Conservation (phyloP, 2,888 invertebrate species). For the Xylota sylvarum region DNA sequence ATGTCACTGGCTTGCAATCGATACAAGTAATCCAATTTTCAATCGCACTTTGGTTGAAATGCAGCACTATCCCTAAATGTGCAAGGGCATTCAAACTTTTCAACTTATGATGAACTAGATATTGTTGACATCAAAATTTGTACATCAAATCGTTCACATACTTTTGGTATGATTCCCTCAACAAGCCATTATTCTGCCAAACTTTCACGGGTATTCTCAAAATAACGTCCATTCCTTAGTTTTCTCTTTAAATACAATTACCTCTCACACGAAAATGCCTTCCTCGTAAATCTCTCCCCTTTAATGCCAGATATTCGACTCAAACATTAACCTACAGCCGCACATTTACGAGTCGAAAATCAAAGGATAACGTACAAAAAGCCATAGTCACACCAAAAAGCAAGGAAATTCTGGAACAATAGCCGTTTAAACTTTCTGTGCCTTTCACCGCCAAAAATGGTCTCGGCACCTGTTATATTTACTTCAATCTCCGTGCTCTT, state of each 20-base stretch:
- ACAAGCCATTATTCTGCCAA: no score
- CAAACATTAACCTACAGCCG: conserved; percentile 22
- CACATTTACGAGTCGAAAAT: conserved; percentile 6
- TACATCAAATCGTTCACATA: no score
- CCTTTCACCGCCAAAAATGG: conserved; percentile 63
- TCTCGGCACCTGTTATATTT: conserved; percentile 59
- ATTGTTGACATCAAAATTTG: no score
- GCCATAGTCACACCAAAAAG: conserved; percentile 1
- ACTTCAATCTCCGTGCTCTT: conserved; percentile 12
- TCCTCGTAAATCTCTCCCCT: conserved; percentile 10
- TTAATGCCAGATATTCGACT: conserved; percentile 11
- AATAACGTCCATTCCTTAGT: background rate
- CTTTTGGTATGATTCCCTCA: no score
- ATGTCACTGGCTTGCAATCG: no score
- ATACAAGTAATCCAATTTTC: no score
- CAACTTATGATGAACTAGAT: no score
- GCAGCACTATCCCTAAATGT: no score
- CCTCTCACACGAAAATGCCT: conserved; percentile 29
- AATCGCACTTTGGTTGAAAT: no score
- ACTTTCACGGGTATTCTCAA: background rate
- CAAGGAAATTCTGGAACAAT: conserved; percentile 43
- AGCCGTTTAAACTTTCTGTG: conserved; percentile 65
- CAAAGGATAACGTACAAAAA: conserved; percentile 27
- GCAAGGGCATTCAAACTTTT: no score
- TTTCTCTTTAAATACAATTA: conserved; percentile 41